phyloP scores from a whole-genome alignment of 2,113 vertebrate genomes.

The Ia io region DNA sequence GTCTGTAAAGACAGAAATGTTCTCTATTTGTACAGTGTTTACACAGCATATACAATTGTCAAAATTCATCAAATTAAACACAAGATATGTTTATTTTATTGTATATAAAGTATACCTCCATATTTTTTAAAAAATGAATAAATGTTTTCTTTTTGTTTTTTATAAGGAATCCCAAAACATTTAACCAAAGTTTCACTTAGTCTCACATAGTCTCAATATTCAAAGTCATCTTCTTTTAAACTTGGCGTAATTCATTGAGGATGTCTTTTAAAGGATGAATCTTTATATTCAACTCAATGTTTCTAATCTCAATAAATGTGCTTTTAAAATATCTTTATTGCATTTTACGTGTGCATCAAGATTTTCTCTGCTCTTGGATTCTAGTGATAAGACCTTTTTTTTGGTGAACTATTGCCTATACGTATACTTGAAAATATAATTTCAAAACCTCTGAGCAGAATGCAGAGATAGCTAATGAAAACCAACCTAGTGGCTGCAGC shows the following conservation, averaged over 20 bases:
- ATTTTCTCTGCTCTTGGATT: neutral
- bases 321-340: neutral
- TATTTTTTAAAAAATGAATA: neutral
- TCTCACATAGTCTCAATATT: neutral
- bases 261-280: neutral
- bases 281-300: neutral
- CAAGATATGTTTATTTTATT: neutral
- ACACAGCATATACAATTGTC: accelerated
- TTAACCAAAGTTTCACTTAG: neutral
- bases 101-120: neutral
- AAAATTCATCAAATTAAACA: neutral
- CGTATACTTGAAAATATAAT: neutral
- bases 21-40: neutral
- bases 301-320: neutral
- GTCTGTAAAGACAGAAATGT: neutral
- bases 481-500: neutral
- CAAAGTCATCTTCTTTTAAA: neutral
- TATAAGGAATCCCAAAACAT: neutral
- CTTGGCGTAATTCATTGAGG: neutral
- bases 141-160: neutral
- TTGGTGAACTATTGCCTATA: neutral
- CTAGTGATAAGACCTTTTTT: neutral
- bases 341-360: neutral
- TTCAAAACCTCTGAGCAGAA: neutral
- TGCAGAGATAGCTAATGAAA: neutral